Conservation (phyloP, 2,888 invertebrate genomes). For the Entomobrya proxima region DNA sequence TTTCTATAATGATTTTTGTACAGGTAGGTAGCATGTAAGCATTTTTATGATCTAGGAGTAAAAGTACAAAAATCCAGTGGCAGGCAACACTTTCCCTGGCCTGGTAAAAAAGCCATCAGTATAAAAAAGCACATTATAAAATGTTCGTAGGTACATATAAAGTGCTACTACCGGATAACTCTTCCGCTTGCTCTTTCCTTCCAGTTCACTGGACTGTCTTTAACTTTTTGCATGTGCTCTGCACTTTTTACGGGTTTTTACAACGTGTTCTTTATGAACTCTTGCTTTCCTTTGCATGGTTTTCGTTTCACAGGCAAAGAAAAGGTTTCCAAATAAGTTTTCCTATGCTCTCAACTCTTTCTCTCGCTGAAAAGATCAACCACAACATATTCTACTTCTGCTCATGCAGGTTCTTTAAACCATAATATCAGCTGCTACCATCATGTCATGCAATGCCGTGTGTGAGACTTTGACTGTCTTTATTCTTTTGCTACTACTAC, state of each 20-base stretch:
- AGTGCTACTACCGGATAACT: no score
- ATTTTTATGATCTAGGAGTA: no score
- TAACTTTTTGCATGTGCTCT: neutral
- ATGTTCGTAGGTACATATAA: no score
- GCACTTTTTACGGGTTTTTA: neutral
- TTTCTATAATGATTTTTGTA: neutral
- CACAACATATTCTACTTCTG: constrained; percentile 11
- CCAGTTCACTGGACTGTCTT: neutral
- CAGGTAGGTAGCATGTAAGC: constrained; percentile 1
- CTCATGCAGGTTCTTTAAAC: neutral
- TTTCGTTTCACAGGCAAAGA: neutral
- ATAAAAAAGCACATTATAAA: no score
- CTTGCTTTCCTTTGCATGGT: constrained; percentile 31
- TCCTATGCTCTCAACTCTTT: no score
- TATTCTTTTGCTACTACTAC: neutral
- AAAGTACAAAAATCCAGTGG: no score
- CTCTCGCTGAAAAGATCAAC: neutral
- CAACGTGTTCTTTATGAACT: constrained; percentile 62
- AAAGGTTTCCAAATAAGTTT: no score
- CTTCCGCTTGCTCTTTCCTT: neutral
- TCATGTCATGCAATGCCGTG: neutral
- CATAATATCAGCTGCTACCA: neutral
- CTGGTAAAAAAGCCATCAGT: no score
- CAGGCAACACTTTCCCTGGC: no score
- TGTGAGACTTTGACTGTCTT: neutral